These are phyloP conservation scores for Chamaetylas fuelleborni DNA, from an alignment of 2,113 vertebrate genomes.

Conservation along the genomic window DNA sequence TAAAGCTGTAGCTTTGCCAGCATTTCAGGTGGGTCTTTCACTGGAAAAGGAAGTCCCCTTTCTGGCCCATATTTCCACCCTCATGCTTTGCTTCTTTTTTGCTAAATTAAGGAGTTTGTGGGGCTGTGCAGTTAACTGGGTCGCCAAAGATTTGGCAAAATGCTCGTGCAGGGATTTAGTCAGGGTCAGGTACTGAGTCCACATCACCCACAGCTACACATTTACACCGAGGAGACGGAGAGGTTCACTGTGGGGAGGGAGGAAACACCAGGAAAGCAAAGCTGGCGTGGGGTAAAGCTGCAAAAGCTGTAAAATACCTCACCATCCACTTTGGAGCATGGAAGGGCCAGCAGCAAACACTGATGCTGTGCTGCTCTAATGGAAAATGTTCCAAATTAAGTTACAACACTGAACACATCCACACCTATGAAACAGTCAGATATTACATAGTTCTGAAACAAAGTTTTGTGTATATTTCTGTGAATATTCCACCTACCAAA, in stretches of 20 bases:
- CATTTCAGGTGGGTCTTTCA: not conserved
- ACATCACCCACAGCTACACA: not conserved
- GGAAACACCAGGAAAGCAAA: not conserved
- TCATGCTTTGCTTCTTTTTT: not conserved
- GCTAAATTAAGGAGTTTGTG: not conserved
- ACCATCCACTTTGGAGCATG: not conserved
- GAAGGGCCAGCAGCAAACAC: not conserved
- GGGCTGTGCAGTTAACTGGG: not conserved
- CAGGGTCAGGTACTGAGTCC: not conserved
- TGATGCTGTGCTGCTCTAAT: not conserved
- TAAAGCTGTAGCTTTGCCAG: not conserved
- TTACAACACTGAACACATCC: not conserved
- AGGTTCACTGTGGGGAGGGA: not conserved
- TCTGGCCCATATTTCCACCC: not conserved
- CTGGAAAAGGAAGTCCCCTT: not conserved
- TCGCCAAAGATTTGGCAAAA: not conserved
- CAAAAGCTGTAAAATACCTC: not conserved
- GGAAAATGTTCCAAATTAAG: not conserved
- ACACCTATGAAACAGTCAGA: not conserved
- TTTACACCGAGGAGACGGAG: not conserved
- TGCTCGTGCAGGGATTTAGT: not conserved
- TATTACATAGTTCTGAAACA: not conserved
- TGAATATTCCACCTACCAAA: not conserved
- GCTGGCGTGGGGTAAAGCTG: not conserved
- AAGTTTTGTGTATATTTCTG: not conserved